These are phyloP conservation scores for Globodera ellingtonae DNA, from an alignment of 1,140 invertebrate genomes.

Conservation along the genomic window DNA sequence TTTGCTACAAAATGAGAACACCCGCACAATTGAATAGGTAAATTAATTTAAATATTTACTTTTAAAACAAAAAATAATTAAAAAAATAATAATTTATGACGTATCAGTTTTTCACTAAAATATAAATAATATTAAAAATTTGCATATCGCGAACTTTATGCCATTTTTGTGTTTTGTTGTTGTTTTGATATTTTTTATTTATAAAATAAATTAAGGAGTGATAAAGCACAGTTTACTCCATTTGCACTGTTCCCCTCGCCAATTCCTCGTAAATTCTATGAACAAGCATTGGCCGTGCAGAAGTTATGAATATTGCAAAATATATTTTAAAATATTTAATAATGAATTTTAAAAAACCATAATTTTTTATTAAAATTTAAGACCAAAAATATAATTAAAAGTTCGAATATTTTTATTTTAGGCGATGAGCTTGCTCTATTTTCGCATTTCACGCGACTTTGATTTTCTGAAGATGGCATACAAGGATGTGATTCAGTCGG, in stretches of 20 bases:
- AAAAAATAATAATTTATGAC: too few species aligned
- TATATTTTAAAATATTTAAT: background rate
- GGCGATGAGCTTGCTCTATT: constrained; percentile 61
- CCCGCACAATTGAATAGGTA: constrained; percentile 50
- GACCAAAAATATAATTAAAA: background rate
- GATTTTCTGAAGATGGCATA: constrained; percentile 60
- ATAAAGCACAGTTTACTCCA: constrained; percentile 55
- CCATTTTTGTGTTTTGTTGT: background rate
- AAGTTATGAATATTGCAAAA: constrained; percentile 40
- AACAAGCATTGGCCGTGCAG: constrained; percentile 59
- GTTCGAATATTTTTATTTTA: constrained; percentile 27
- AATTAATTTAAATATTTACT: too few species aligned
- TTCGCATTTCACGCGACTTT: constrained; percentile 58
- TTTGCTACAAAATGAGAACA: constrained; percentile 58
- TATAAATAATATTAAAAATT: background rate
- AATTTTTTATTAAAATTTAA: too few species aligned
- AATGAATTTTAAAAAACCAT: background rate
- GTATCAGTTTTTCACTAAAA: background rate
- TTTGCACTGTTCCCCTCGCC: constrained; percentile 62
- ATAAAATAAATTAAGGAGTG: constrained; percentile 5
- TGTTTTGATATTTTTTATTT: too few species aligned
- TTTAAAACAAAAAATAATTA: too few species aligned
- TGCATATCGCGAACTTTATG: background rate
- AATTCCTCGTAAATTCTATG: constrained; percentile 55
- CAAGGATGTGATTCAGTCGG: constrained; percentile 57